Evolutionary conservation across 1,140 invertebrate genomes (phyloP).

Genomic region (Drosophila nebulosa): DNA sequence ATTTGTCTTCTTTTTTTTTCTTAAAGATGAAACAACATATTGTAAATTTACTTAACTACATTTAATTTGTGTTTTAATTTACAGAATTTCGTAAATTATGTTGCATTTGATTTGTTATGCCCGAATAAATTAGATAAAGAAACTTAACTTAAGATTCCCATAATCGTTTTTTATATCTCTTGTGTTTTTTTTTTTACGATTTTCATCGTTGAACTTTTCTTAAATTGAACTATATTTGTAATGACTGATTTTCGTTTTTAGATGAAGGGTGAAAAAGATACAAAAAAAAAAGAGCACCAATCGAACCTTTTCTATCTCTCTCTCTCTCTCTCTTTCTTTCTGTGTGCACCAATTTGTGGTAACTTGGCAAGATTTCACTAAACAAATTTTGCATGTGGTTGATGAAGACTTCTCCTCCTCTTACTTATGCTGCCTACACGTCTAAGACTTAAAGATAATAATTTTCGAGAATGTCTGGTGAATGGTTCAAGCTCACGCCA

Average conservation of each 20-base stretch:
- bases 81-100: slow-evolving; percentile 57
- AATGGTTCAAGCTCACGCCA: slow-evolving; percentile 76
- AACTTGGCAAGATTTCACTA: slow-evolving; percentile 74
- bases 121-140: slow-evolving; percentile 69
- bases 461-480: slow-evolving; percentile 32
- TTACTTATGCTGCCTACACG: slow-evolving; percentile 33
- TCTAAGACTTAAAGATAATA: slow-evolving; percentile 35
- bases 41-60: slow-evolving; percentile 29
- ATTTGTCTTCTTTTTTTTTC: too few relatives aligned
- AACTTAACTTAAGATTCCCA: slow-evolving; percentile 52
- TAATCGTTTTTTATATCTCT: slow-evolving; percentile 18
- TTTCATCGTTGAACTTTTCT: slow-evolving; percentile 42
- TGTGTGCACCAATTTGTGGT: slow-evolving; percentile 53
- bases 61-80: slow-evolving; percentile 40
- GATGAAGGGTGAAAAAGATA: slow-evolving; percentile 59
- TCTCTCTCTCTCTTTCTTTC: slow-evolving; percentile 24
- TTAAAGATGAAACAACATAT: neutral
- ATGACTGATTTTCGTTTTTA: slow-evolving; percentile 63
- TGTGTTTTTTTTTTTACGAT: slow-evolving; percentile 35
- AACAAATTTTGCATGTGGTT: slow-evolving; percentile 51
- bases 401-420: slow-evolving; percentile 37
- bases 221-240: slow-evolving; percentile 76
- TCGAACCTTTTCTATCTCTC: slow-evolving; percentile 1
- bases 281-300: slow-evolving; percentile 66
- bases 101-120: slow-evolving; percentile 44